A percentile compares a stretch with the other conserved stretches of the same genome.
These are phyloP conservation scores for Apodemia hepburni DNA, from an alignment of 2,888 invertebrate species.

Conservation along the genomic window DNA sequence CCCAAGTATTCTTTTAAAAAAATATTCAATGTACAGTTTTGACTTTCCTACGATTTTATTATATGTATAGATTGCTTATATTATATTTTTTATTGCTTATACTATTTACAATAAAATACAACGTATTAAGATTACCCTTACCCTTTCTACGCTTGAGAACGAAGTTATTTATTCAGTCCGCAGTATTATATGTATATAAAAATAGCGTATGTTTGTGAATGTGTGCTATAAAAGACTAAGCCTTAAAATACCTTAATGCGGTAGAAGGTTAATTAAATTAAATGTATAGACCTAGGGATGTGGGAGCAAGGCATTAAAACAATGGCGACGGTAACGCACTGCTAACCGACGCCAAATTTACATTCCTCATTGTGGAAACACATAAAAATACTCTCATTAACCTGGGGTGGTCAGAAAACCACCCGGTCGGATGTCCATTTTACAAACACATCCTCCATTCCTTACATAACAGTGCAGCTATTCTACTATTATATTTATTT, in stretches of 20 bases:
- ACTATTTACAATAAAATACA: no score
- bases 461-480: conserved; percentile 34
- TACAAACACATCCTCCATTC: conserved; percentile 32
- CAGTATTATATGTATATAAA: not conserved
- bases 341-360: conserved; percentile 71
- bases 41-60: no score
- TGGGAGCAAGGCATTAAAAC: conserved; percentile 65
- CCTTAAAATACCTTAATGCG: conserved; percentile 50
- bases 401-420: conserved; percentile 67
- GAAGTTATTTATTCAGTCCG: not conserved
- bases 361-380: conserved; percentile 76
- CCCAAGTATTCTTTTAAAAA: no score
- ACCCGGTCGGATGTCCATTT: conserved; percentile 42
- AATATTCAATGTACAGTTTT: no score
- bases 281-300: conserved; percentile 61
- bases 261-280: conserved; percentile 63
- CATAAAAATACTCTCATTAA: conserved; percentile 78
- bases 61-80: no score
- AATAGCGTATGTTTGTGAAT: not conserved
- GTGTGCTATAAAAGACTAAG: conserved; percentile 38
- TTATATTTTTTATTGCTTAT: no score
- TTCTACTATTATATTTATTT: not conserved
- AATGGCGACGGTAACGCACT: conserved; percentile 61
- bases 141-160: no score
- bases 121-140: no score